A percentile compares a stretch with the other conserved stretches of the same genome.
Conservation (phyloP, 2,113 vertebrate genomes). For the Boleophthalmus pectinirostris region DNA sequence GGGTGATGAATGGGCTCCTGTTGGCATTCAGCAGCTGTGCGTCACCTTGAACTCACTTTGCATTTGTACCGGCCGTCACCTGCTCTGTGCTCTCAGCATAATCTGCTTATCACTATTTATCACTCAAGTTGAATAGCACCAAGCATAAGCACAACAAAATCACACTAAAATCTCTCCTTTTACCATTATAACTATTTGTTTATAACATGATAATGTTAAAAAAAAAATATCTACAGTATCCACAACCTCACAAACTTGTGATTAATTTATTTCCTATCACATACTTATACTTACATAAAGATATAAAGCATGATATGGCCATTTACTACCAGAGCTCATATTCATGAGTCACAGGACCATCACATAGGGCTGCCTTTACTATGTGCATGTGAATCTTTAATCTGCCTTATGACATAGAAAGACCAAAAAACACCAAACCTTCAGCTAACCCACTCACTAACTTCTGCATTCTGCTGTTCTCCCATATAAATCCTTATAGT, state of each 20-base stretch:
- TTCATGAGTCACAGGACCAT: background rate
- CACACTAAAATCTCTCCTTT: background rate
- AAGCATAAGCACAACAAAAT: background rate
- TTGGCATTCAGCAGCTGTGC: slow-evolving; percentile 29
- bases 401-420: no score
- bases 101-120: slow-evolving; percentile 8
- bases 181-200: background rate
- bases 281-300: no score
- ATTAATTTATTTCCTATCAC: no score
- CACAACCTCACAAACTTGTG: no score
- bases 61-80: slow-evolving; percentile 9
- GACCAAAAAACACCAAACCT: no score
- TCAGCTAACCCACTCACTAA: no score
- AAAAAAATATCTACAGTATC: no score
- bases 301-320: no score
- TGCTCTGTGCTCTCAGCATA: background rate
- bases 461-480: no score
- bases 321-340: background rate
- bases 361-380: background rate
- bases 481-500: no score
- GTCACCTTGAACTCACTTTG: slow-evolving; percentile 25
- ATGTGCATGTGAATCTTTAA: no score
- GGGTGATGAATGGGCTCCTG: slow-evolving; percentile 28
- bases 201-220: background rate
- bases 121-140: slow-evolving; percentile 1